A percentile compares a stretch with the other conserved stretches of the same genome.
Evolutionary conservation across 2,113 vertebrate species (phyloP).

Genomic region (Pholis gunnellus): DNA sequence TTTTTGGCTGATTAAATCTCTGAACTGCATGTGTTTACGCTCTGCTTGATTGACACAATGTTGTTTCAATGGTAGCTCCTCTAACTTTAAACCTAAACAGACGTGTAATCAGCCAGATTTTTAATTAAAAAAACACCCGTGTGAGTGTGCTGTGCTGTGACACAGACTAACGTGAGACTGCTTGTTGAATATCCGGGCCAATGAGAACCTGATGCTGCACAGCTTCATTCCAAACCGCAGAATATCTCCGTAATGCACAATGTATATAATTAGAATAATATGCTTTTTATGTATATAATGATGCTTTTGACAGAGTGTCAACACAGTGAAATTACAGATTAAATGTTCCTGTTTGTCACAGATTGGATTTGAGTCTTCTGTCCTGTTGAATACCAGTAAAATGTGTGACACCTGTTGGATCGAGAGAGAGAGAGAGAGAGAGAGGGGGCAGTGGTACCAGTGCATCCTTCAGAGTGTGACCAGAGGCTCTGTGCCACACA

Average conservation of each 20-base stretch:
- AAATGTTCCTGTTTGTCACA: background rate
- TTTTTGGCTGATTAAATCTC: background rate
- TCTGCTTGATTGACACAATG: background rate
- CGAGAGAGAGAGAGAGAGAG: too few species aligned
- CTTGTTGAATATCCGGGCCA: background rate
- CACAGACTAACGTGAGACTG: background rate
- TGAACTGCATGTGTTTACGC: background rate
- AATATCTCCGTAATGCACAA: background rate
- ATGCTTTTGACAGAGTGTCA: background rate
- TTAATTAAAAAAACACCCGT: background rate
- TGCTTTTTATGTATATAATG: background rate
- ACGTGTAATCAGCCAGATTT: background rate
- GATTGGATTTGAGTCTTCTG: background rate
- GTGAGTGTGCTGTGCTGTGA: background rate
- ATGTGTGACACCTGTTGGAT: background rate
- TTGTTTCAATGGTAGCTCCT: background rate
- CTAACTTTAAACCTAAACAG: background rate
- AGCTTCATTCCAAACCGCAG: background rate
- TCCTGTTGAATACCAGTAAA: background rate
- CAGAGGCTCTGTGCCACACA: conserved; percentile 33
- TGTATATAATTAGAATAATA: conserved; percentile 7
- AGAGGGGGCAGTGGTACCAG: background rate
- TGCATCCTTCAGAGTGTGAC: background rate
- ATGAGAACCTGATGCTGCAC: background rate
- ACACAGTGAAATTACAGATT: background rate